A percentile compares a stretch with the other conserved stretches of the same genome.
These are phyloP conservation scores for Craseonycteris thonglongyai DNA, from an alignment of 2,113 vertebrate genomes.

Conservation along the genomic window DNA sequence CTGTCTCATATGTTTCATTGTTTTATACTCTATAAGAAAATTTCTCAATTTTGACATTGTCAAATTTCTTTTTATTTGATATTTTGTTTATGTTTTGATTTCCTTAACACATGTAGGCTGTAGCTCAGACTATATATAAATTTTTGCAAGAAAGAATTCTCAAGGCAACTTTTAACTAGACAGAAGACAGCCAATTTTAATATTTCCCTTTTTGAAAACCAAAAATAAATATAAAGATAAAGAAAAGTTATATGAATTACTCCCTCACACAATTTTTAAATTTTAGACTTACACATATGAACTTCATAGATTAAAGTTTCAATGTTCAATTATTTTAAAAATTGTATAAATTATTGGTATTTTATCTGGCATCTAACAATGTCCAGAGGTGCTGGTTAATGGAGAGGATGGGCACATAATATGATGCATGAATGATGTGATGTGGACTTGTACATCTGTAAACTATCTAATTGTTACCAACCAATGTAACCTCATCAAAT, in stretches of 20 bases:
- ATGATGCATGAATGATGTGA: no score
- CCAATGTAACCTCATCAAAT: no score
- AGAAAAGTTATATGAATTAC: not conserved
- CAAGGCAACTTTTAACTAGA: not conserved
- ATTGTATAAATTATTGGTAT: not conserved
- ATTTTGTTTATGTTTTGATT: not conserved
- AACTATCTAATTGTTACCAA: no score
- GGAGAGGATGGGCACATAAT: no score
- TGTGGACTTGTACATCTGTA: no score
- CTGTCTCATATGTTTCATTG: not conserved
- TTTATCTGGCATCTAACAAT: no score
- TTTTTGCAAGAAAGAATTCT: not conserved
- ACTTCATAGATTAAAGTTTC: not conserved
- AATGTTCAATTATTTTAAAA: constrained; percentile 5
- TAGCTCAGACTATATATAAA: not conserved
- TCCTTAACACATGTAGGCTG: not conserved
- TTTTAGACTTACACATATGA: not conserved
- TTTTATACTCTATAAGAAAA: not conserved
- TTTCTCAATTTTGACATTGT: not conserved
- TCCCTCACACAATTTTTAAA: not conserved
- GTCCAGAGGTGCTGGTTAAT: no score
- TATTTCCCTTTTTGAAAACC: not conserved
- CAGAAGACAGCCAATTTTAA: not conserved
- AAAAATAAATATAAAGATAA: not conserved
- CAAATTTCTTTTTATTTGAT: not conserved